phyloP scores from a whole-genome alignment of 2,113 vertebrate genomes.

The Lycaon pictus region DNA sequence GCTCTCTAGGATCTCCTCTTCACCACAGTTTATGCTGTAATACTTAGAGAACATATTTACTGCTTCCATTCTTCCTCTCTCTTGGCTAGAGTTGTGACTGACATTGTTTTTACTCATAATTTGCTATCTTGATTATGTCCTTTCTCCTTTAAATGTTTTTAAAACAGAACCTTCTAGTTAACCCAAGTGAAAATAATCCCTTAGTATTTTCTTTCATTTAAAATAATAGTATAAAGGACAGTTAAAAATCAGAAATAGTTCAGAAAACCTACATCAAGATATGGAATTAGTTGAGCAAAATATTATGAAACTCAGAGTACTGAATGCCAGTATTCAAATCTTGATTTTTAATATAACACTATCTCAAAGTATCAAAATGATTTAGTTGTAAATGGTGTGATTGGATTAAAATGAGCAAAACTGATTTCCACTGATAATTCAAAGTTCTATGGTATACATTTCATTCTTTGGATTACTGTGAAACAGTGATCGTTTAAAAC shows the following conservation, averaged over 20 bases:
- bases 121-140: background rate
- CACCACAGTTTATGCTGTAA: no score
- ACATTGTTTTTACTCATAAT: background rate
- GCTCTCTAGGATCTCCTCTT: background rate
- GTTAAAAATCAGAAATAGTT: background rate
- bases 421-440: background rate
- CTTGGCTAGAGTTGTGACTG: background rate
- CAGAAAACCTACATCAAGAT: background rate
- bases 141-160: background rate
- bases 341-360: background rate
- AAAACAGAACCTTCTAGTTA: background rate
- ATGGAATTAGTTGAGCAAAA: background rate
- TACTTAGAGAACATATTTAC: background rate
- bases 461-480: constrained; percentile 41
- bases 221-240: background rate
- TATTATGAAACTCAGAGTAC: background rate
- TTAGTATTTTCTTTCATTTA: background rate
- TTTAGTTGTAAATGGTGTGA: background rate
- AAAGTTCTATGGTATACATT: background rate
- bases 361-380: background rate
- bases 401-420: constrained; percentile 6
- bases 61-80: background rate
- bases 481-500: constrained; percentile 71
- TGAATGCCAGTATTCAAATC: constrained; percentile 4
- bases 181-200: background rate